These are phyloP conservation scores for Stictonetta naevosa DNA, from an alignment of 2,113 vertebrate species.

Conservation along the genomic window DNA sequence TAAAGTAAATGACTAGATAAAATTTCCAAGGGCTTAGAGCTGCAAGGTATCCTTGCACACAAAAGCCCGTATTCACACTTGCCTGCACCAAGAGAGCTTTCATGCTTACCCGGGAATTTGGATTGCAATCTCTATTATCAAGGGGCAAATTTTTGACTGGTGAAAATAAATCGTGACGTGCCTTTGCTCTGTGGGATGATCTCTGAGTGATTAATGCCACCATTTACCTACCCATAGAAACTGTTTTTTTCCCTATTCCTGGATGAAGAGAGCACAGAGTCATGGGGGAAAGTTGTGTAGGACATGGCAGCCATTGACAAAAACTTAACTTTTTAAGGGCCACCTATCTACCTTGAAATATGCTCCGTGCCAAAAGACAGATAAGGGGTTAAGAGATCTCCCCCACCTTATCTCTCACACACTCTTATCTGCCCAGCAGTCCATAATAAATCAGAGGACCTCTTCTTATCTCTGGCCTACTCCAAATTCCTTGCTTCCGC, in stretches of 20 bases:
- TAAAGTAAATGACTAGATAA: background rate
- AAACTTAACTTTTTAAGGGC: conserved; percentile 30
- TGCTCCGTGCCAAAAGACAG: conserved; percentile 33
- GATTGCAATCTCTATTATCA: background rate
- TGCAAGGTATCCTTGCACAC: background rate
- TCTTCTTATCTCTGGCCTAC: conserved; percentile 65
- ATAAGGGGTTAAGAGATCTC: conserved; percentile 68
- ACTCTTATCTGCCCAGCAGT: conserved; percentile 47
- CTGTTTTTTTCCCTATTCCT: conserved; percentile 45
- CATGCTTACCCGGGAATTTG: conserved; percentile 20
- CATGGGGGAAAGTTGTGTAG: conserved; percentile 14
- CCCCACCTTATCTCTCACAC: conserved; percentile 9
- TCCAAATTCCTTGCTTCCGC: conserved; percentile 66
- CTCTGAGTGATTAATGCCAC: conserved; percentile 27
- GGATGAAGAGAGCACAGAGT: background rate
- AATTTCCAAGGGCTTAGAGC: conserved; percentile 20
- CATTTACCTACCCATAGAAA: conserved; percentile 31
- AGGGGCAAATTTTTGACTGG: conserved; percentile 30
- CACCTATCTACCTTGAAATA: conserved; percentile 68
- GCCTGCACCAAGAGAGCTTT: background rate
- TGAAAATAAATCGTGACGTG: conserved; percentile 12
- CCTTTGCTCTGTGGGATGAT: background rate
- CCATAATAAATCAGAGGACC: conserved; percentile 68
- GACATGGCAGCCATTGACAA: conserved; percentile 51
- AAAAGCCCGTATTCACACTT: background rate